These are phyloP conservation scores for Eunapius fragilis DNA, from an alignment of 37 sponge, comb jelly and placozoan genomes.

Conservation along the genomic window DNA sequence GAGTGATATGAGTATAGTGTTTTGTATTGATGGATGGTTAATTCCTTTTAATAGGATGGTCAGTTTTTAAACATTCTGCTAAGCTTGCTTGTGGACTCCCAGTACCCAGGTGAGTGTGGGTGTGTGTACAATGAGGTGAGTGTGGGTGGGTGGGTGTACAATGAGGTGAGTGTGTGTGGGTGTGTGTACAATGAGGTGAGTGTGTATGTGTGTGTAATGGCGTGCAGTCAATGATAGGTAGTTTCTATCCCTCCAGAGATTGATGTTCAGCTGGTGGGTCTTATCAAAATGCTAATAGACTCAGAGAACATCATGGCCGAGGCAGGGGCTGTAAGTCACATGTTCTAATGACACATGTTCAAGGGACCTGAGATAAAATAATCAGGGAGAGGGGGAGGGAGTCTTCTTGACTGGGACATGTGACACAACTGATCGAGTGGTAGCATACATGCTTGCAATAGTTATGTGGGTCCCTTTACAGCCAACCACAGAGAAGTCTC, in stretches of 20 bases:
- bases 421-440: too few species aligned
- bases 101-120: constrained; percentile 59
- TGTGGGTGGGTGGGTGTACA: not conserved
- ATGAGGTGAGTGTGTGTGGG: not conserved
- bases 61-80: constrained; percentile 81
- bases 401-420: too few species aligned
- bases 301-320: constrained; percentile 81
- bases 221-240: not conserved
- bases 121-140: not conserved
- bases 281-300: constrained; percentile 87
- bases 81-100: constrained; percentile 74
- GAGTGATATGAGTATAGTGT: not conserved
- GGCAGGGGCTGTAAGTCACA: constrained; percentile 24
- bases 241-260: constrained; percentile 57
- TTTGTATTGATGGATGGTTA: not conserved
- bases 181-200: not conserved
- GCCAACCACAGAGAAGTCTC: constrained; percentile 69
- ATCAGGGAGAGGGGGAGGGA: too few species aligned
- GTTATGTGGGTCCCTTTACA: constrained; percentile 26
- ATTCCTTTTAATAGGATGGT: constrained; percentile 44
- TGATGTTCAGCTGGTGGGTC: constrained; percentile 85
- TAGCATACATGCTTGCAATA: too few species aligned
- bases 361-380: too few species aligned
- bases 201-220: not conserved
- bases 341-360: not conserved